Evolutionary conservation across 1,140 invertebrate species (phyloP).

Genomic region (Nebria ingens): DNA sequence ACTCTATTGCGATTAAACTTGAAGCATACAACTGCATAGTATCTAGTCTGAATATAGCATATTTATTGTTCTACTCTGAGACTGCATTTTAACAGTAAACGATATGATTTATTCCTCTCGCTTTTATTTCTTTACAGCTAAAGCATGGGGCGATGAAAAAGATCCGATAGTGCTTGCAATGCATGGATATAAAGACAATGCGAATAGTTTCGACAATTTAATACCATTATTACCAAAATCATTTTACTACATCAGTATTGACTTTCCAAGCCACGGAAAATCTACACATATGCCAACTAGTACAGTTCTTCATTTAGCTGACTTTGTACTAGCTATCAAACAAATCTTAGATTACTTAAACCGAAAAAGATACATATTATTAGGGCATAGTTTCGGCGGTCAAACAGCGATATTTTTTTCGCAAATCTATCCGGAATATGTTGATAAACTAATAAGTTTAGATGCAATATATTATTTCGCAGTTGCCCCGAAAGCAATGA

Average conservation of each 20-base stretch:
- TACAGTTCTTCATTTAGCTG: slow-evolving; percentile 31
- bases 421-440: slow-evolving; percentile 34
- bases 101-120: too few relatives aligned
- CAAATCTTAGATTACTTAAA: slow-evolving; percentile 41
- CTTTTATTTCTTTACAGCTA: slow-evolving; percentile 33
- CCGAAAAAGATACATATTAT: slow-evolving; percentile 40
- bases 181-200: slow-evolving; percentile 52
- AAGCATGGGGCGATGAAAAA: slow-evolving; percentile 45
- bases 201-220: slow-evolving; percentile 50
- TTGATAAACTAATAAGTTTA: slow-evolving; percentile 34
- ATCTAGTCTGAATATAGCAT: background rate
- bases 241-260: slow-evolving; percentile 50
- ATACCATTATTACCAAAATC: slow-evolving; percentile 42
- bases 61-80: background rate
- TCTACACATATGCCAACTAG: slow-evolving; percentile 48
- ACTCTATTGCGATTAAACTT: background rate
- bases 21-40: background rate
- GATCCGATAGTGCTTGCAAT: slow-evolving; percentile 42
- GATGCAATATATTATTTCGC: background rate
- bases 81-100: too few relatives aligned
- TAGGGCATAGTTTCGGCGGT: slow-evolving; percentile 45
- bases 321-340: slow-evolving; percentile 38
- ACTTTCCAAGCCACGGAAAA: slow-evolving; percentile 55
- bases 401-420: slow-evolving; percentile 32
- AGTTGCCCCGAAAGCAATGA: background rate